Evolutionary conservation across 2,113 vertebrate genomes (phyloP).

Genomic region (Morone saxatilis): DNA sequence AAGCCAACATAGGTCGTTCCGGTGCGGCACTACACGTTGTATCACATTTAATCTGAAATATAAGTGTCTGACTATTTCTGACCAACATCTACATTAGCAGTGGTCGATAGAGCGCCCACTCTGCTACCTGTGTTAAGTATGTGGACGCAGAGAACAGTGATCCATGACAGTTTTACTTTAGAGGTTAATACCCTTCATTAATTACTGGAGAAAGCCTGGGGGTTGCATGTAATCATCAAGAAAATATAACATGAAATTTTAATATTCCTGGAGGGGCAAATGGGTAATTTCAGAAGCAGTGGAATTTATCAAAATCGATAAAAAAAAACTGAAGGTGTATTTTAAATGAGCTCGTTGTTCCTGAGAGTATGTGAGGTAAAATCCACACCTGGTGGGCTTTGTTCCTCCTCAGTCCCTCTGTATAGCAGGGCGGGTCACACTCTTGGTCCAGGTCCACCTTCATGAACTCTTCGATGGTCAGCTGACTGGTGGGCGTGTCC

Average conservation of each 20-base stretch:
- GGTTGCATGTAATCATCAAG: conserved; percentile 16
- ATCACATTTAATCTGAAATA: too few species aligned
- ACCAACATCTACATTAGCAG: too few species aligned
- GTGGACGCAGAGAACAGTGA: background rate
- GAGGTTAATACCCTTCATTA: conserved; percentile 26
- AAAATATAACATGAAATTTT: conserved; percentile 11
- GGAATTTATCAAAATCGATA: background rate
- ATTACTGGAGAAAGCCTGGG: conserved; percentile 9
- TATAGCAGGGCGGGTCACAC: conserved; percentile 95
- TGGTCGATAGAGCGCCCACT: too few species aligned
- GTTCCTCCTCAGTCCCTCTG: conserved; percentile 89
- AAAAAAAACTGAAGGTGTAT: background rate
- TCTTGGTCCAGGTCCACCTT: conserved; percentile 93
- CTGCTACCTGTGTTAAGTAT: too few species aligned
- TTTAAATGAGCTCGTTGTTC: background rate
- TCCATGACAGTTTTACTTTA: background rate
- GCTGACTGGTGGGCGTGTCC: conserved; percentile 95
- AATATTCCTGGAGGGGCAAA: background rate
- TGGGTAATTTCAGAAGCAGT: background rate
- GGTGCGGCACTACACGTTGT: too few species aligned
- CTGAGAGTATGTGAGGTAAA: rapidly evolving
- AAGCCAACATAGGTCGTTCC: too few species aligned
- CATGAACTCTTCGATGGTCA: conserved; percentile 98
- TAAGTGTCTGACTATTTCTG: too few species aligned
- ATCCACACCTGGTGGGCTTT: conserved; percentile 87